A percentile compares a stretch with the other conserved stretches of the same genome.
phyloP scores from a whole-genome alignment of 2,888 invertebrate species.

The Lasius platythorax region DNA sequence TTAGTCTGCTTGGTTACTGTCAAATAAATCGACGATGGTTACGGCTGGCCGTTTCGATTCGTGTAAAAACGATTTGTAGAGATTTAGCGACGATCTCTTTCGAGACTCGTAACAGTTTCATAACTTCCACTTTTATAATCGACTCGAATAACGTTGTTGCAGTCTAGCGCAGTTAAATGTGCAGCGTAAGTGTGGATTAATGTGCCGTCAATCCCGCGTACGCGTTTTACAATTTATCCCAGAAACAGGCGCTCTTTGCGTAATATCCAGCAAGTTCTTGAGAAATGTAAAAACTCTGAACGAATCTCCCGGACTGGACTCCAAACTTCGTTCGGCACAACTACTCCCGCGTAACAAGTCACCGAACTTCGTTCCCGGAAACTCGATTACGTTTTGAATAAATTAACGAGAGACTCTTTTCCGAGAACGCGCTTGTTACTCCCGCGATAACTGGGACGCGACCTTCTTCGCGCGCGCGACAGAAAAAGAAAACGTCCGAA shows the following conservation, averaged over 20 bases:
- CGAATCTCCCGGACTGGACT: conserved; percentile 36
- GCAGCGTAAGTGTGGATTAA: neutral
- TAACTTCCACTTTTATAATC: neutral
- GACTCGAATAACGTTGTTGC: neutral
- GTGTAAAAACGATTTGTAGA: conserved; percentile 56
- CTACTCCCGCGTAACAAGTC: conserved; percentile 49
- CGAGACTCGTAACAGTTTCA: conserved; percentile 21
- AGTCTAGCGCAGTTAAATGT: neutral
- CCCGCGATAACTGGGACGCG: conserved; percentile 39
- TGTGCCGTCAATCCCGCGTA: conserved; percentile 8
- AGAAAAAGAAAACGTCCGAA: conserved; percentile 8
- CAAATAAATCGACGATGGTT: conserved; percentile 58
- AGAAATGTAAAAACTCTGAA: conserved; percentile 49
- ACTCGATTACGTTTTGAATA: conserved; percentile 55
- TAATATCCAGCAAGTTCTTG: conserved; percentile 29
- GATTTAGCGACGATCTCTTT: conserved; percentile 59
- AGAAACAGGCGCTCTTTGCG: neutral
- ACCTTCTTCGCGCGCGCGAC: conserved; percentile 36
- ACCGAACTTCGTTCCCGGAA: conserved; percentile 47
- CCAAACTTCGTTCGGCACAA: conserved; percentile 35
- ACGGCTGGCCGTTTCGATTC: conserved; percentile 39
- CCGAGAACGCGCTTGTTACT: conserved; percentile 41
- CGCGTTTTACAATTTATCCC: conserved; percentile 21
- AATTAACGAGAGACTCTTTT: conserved; percentile 53
- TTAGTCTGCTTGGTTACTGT: conserved; percentile 56